Conservation (phyloP, 2,113 vertebrate genomes). For the Peromyscus polionotus region DNA sequence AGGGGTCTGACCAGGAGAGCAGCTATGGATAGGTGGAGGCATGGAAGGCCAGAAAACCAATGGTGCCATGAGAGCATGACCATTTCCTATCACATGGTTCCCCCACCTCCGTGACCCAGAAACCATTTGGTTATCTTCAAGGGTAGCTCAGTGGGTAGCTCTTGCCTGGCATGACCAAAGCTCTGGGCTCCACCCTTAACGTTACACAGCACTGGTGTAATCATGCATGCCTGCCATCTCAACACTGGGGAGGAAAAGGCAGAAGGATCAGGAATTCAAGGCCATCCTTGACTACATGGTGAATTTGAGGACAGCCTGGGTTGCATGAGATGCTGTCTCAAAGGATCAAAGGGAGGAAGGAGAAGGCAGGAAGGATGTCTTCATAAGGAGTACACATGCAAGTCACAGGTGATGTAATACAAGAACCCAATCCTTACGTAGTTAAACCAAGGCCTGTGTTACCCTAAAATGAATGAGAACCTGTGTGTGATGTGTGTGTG, state of each 20-base stretch:
- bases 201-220: background rate
- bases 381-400: background rate
- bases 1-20: background rate
- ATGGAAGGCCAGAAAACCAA: accelerated
- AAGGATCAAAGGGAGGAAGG: no score
- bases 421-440: background rate
- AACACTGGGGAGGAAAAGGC: background rate
- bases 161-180: background rate
- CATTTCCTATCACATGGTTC: background rate
- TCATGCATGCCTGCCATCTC: background rate
- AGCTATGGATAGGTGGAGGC: no score
- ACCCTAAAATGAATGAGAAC: background rate
- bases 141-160: background rate
- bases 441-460: background rate
- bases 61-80: background rate
- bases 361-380: background rate
- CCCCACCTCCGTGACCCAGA: accelerated
- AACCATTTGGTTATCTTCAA: background rate
- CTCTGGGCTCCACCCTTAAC: background rate
- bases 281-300: background rate
- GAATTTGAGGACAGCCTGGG: background rate
- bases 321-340: background rate
- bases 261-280: background rate
- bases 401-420: background rate
- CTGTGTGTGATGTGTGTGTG: no score